These are phyloP conservation scores for Acrobasis consociella DNA, from an alignment of 2,888 invertebrate species.

Conservation along the genomic window DNA sequence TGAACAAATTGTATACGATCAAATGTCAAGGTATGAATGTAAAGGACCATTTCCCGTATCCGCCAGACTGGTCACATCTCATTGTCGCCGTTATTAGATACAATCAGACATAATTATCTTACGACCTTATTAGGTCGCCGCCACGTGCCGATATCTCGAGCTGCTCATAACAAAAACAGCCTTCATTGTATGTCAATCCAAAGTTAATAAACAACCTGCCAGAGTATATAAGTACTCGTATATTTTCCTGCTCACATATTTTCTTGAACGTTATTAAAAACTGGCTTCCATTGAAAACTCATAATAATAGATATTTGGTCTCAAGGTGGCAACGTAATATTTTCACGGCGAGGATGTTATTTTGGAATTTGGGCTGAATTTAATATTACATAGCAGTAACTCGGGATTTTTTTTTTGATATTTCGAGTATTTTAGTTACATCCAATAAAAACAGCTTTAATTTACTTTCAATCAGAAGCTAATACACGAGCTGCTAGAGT, in stretches of 20 bases:
- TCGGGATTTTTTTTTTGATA: neutral
- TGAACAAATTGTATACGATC: slow-evolving; percentile 3
- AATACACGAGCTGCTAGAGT: neutral
- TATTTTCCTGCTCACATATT: no score
- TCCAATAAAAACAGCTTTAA: neutral
- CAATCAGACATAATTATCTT: slow-evolving; percentile 2
- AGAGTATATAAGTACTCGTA: no score
- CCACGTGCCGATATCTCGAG: neutral
- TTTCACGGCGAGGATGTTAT: no score
- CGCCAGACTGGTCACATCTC: slow-evolving; percentile 24
- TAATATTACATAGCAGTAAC: no score
- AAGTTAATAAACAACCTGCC: no score
- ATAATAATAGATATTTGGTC: no score
- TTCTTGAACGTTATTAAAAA: no score
- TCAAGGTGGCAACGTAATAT: no score
- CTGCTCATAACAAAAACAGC: no score
- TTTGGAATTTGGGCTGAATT: no score
- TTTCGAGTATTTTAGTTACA: neutral
- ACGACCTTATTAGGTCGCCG: neutral
- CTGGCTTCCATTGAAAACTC: no score
- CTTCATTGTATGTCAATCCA: no score
- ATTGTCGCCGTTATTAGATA: slow-evolving; percentile 26
- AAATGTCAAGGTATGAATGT: slow-evolving; percentile 17
- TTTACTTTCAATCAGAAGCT: neutral
- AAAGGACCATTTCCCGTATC: slow-evolving; percentile 14